Conservation (phyloP, 2,113 vertebrate species). For the Pollimyrus isidori region DNA sequence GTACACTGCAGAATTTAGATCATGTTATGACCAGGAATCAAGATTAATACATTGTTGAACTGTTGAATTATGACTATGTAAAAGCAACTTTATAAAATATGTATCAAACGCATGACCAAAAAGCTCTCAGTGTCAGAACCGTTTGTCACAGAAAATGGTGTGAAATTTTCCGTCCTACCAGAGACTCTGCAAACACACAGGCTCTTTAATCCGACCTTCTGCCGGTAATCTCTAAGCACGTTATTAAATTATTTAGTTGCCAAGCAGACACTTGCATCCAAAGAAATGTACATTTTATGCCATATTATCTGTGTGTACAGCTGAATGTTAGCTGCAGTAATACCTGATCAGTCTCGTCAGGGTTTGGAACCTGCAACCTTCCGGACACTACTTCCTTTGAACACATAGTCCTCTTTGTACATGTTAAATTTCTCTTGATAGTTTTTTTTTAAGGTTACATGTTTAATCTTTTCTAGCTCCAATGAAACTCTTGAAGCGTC, state of each 20-base stretch:
- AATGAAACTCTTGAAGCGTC: background rate
- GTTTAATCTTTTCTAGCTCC: background rate
- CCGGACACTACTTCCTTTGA: background rate
- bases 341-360: background rate
- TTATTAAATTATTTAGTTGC: conserved; percentile 14
- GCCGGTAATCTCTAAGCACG: background rate
- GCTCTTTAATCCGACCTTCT: background rate
- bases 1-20: background rate
- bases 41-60: background rate
- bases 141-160: background rate
- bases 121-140: background rate
- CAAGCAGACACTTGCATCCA: background rate
- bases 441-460: background rate
- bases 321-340: background rate
- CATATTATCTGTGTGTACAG: background rate
- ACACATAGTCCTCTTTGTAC: background rate
- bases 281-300: background rate
- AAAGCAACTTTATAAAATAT: background rate
- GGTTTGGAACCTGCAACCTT: background rate
- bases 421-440: background rate
- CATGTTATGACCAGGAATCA: background rate
- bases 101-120: background rate
- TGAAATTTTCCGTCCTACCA: background rate
- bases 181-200: background rate
- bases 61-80: background rate